Evolutionary conservation across 2,888 invertebrate genomes (phyloP).

Genomic region (Hermodice carunculata): DNA sequence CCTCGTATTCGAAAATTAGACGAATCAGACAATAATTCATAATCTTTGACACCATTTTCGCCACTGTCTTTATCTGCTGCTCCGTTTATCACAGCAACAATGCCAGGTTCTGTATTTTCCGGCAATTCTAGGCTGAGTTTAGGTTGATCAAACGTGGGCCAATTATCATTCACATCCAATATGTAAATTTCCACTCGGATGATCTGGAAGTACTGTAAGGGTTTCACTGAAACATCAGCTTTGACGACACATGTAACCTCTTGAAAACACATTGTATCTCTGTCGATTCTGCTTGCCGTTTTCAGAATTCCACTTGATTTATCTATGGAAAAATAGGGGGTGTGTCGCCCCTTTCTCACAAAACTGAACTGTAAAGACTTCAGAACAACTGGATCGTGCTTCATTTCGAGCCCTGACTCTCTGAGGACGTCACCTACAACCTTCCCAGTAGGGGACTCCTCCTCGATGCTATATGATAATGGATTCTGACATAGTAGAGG

Average conservation of each 20-base stretch:
- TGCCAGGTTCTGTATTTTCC: neutral
- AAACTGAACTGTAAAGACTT: slow-evolving; percentile 32
- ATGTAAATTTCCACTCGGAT: neutral
- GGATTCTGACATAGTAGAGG: too few species aligned
- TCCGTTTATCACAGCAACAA: neutral
- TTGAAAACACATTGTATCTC: neutral
- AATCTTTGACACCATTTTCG: neutral
- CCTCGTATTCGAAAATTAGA: neutral
- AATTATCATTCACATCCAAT: slow-evolving; percentile 2
- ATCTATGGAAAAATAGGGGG: too few species aligned
- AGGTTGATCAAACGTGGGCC: neutral
- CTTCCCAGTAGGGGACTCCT: slow-evolving; percentile 53
- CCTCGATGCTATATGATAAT: too few species aligned
- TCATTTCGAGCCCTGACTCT: slow-evolving; percentile 65
- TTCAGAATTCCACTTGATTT: neutral
- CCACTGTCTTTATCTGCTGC: slow-evolving; percentile 5
- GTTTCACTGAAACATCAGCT: neutral
- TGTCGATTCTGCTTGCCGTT: neutral
- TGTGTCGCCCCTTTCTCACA: slow-evolving; percentile 34
- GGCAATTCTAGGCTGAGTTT: neutral
- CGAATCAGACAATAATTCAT: neutral
- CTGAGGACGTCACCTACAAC: slow-evolving; percentile 50
- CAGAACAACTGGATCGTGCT: slow-evolving; percentile 19
- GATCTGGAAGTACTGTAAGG: slow-evolving; percentile 2
- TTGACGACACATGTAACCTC: neutral